These are phyloP conservation scores for Limosa lapponica DNA, from an alignment of 2,797 vertebrate species.

Conservation along the genomic window DNA sequence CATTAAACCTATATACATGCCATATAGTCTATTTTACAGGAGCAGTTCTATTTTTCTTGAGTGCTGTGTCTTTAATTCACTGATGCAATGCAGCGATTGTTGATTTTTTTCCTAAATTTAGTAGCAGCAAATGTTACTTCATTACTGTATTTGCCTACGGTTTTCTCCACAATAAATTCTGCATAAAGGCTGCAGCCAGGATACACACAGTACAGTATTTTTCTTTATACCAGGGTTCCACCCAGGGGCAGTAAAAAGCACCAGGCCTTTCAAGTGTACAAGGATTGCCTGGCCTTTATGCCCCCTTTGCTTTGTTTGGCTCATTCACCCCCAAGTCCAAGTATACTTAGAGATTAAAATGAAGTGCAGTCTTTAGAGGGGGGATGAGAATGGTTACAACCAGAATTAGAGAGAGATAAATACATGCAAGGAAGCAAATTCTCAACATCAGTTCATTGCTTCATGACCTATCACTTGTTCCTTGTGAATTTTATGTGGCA, in stretches of 20 bases:
- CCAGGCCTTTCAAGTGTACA: not conserved
- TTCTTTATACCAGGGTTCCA: not conserved
- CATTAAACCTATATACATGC: not conserved
- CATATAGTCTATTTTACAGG: not conserved
- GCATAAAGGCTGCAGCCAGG: not conserved
- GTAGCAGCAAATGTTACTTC: not conserved
- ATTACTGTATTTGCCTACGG: not conserved
- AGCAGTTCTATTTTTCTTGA: not conserved
- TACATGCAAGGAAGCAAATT: not conserved
- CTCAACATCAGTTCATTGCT: not conserved
- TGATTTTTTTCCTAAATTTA: not conserved
- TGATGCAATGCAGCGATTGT: not conserved
- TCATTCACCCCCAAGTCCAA: not conserved
- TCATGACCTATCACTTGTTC: not conserved
- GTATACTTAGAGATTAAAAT: not conserved
- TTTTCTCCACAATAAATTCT: not conserved
- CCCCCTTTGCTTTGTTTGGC: not conserved
- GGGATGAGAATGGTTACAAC: not conserved
- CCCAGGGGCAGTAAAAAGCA: not conserved
- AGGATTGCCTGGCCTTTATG: not conserved
- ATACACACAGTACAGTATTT: not conserved
- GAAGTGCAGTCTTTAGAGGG: not conserved
- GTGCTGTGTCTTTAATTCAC: not conserved
- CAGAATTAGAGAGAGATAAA: not conserved
- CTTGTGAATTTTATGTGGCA: not conserved